Percentiles rank a stretch among this genome's conserved stretches.
Conservation (phyloP, 1,140 invertebrate genomes). For the Glossosoma conforme region DNA sequence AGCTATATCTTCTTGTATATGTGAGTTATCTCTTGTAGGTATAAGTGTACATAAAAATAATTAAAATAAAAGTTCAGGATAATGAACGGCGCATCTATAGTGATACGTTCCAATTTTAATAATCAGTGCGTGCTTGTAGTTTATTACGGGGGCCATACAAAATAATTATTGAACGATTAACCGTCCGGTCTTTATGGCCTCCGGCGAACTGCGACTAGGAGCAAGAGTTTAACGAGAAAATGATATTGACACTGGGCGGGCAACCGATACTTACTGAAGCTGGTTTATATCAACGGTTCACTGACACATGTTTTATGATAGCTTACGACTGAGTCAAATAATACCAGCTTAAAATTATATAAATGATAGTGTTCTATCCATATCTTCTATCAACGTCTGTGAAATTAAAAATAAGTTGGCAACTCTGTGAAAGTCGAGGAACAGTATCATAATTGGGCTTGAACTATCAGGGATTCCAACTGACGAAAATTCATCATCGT, state of each 20-base stretch:
- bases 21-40: no score
- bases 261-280: conserved; percentile 21
- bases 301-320: no score
- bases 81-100: neutral
- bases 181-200: neutral
- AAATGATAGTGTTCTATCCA: neutral
- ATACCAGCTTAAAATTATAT: neutral
- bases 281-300: no score
- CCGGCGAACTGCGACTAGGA: neutral
- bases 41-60: neutral
- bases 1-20: no score
- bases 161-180: neutral
- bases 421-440: no score
- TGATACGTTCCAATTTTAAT: neutral
- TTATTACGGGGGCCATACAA: neutral
- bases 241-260: conserved; percentile 24
- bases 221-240: conserved; percentile 18
- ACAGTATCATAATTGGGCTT: no score
- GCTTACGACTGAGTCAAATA: neutral
- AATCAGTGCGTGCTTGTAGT: neutral
- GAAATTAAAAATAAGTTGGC: no score
- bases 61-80: neutral
- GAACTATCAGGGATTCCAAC: no score
- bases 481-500: no score
- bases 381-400: neutral